Base-by-base conservation (phyloP, 2,113 vertebrate species). In the Varanus komodoensis region DNA sequence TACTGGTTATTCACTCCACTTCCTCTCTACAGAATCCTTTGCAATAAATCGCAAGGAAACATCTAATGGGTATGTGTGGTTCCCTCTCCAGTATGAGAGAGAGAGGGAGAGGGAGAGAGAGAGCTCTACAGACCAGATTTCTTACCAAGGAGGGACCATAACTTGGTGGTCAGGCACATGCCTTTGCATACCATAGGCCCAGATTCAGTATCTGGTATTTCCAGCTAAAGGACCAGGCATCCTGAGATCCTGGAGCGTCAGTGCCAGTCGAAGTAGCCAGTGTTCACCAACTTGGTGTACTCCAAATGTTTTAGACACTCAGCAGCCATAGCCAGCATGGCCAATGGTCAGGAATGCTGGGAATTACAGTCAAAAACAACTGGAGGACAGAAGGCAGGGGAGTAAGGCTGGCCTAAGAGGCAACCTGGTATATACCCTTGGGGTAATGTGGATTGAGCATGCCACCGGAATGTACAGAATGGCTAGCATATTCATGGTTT, bases 11-110 rank as follows among this genome's bases (percentile, higher is more conserved):
- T 34, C 61, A 64, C 73, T 8, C 75, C 68, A 71, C 84, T 52
- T 82, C 74, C 57, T 11, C 0, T 6, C 61, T 0, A 34, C 8
- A 67, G 6, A 8, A 9, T 8, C 50, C 32, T 6, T 44, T 12
- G 32, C 57, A 93, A n/a, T 57, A 48, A 88, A 89, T 90, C 92
- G 89, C 95, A 88, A 89, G 84, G 93, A 91, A 90, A 91, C 91
- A 74, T 3, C 6, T 25, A 38, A 8, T 25, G 80, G 57, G 3
- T 29, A 77, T 0, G 68, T 27, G 12, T 23, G 44, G 29, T 3
- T 3, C 17, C 1, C 1, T 0, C 3, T 2, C 6, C 0, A 48
- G 27, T 1, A 27, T 50, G 14, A 19, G 32, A 38, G 19, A 32
- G 38, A 44, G 38, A 44, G 38, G 3, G 38, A 44, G 38, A 44